Conservation (phyloP, 2,113 vertebrate species). For the Suricata suricatta region DNA sequence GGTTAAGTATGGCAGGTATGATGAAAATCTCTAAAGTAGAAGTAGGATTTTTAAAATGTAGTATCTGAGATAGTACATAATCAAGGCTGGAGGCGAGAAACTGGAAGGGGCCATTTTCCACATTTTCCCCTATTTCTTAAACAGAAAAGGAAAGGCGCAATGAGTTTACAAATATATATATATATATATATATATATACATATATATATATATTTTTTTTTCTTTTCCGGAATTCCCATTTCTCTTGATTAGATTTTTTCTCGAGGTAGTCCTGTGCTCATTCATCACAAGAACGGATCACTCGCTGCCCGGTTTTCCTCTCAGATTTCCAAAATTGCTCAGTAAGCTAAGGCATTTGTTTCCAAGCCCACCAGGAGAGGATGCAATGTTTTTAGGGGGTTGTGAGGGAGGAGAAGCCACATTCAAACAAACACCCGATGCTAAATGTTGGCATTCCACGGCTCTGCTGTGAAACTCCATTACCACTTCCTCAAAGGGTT, state of each 20-base stretch:
- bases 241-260: not conserved
- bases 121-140: conserved; percentile 8
- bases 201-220: not conserved
- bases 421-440: not conserved
- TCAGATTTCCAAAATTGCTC: conserved; percentile 48
- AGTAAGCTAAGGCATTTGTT: not conserved
- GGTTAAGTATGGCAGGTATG: not conserved
- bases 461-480: conserved; percentile 81
- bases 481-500: conserved; percentile 89
- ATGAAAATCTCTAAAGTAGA: conserved; percentile 24
- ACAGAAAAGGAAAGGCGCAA: not conserved
- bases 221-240: not conserved
- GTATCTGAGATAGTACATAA: conserved; percentile 9
- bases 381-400: conserved; percentile 30
- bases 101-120: rapidly evolving
- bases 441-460: conserved; percentile 71
- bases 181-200: no score
- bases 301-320: conserved; percentile 64
- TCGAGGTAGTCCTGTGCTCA: conserved; percentile 45
- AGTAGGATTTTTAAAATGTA: conserved; percentile 19
- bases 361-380: conserved; percentile 52
- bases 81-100: conserved; percentile 11
- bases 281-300: conserved; percentile 60
- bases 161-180: not conserved
- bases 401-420: conserved; percentile 56